Percentiles rank a stretch among this genome's conserved stretches.
These are phyloP conservation scores for Berghia stephanieae DNA, from an alignment of 1,140 invertebrate genomes.

Conservation along the genomic window DNA sequence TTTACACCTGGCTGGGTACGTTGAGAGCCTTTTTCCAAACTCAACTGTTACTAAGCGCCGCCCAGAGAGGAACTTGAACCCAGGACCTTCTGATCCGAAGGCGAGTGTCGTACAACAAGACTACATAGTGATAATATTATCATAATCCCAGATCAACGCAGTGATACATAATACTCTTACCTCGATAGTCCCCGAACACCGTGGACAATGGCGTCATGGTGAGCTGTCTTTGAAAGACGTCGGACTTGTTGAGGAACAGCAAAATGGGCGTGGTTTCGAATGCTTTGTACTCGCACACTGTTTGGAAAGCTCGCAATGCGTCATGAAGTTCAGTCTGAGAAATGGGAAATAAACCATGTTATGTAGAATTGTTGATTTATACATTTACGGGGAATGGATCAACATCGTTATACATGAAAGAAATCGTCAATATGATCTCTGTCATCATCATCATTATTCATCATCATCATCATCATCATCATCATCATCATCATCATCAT, in stretches of 20 bases:
- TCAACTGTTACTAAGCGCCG: no score
- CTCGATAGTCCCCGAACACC: conserved; percentile 10
- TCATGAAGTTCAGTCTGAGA: background rate
- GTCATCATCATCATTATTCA: no score
- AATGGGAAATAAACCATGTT: background rate
- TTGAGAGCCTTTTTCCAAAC: no score
- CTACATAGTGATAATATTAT: no score
- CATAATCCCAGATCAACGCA: no score
- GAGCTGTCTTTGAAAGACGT: conserved; percentile 10
- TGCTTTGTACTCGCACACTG: background rate
- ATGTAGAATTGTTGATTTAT: background rate
- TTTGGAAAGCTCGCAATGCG: conserved; percentile 8
- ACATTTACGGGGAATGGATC: background rate
- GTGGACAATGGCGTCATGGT: conserved; percentile 10
- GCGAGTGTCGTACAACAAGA: no score
- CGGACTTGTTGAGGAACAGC: conserved; percentile 22
- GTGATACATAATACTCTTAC: no score
- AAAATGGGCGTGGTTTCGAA: background rate
- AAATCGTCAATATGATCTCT: background rate
- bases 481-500: conserved; percentile 19
- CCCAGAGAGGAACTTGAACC: no score
- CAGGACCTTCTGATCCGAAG: no score
- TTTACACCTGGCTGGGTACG: no score
- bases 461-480: conserved; percentile 12
- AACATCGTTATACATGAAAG: background rate